A percentile compares a stretch with the other conserved stretches of the same genome.
Evolutionary conservation across 2,888 invertebrate genomes (phyloP).

Genomic region (Ectemnius cavifrons): DNA sequence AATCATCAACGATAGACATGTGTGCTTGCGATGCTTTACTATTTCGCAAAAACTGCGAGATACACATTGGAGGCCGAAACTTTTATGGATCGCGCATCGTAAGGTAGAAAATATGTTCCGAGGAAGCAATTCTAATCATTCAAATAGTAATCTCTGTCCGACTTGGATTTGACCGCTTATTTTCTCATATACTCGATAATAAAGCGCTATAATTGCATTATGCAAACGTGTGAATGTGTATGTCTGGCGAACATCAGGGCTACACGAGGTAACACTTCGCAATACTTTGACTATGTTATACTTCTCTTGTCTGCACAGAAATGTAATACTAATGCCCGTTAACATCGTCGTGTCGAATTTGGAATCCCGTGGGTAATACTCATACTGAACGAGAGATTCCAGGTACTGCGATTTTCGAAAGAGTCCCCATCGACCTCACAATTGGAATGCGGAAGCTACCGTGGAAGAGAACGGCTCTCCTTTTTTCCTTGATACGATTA

Average conservation of each 20-base stretch:
- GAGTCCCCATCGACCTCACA: conserved; percentile 16
- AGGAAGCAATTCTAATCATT: conserved; percentile 16
- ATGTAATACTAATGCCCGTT: conserved; percentile 54
- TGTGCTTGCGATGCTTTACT: conserved; percentile 37
- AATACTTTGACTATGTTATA: conserved; percentile 15
- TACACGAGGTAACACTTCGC: conserved; percentile 16
- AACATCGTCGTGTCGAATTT: conserved; percentile 32
- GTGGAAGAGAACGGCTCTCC: not conserved
- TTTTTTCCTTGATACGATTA: conserved; percentile 22
- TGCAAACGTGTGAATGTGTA: conserved; percentile 14
- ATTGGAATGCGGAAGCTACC: conserved; percentile 15
- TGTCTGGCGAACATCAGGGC: conserved; percentile 7
- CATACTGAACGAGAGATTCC: conserved; percentile 4
- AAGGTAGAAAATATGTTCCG: conserved; percentile 28
- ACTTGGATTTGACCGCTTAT: conserved; percentile 11
- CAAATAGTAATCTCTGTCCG: conserved; percentile 21
- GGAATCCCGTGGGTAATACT: conserved; percentile 19
- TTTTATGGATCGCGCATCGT: conserved; percentile 29
- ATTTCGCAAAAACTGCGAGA: conserved; percentile 27
- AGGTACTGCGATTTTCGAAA: not conserved
- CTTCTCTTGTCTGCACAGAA: conserved; percentile 23
- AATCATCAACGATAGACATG: conserved; percentile 27
- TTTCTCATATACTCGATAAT: conserved; percentile 28
- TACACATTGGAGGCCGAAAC: conserved; percentile 25
- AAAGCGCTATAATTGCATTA: conserved; percentile 29